Evolutionary conservation across 2,113 vertebrate genomes (phyloP), one percentile per base, ranked within the genome.

Genomic region (Mustela lutreola): DNA sequence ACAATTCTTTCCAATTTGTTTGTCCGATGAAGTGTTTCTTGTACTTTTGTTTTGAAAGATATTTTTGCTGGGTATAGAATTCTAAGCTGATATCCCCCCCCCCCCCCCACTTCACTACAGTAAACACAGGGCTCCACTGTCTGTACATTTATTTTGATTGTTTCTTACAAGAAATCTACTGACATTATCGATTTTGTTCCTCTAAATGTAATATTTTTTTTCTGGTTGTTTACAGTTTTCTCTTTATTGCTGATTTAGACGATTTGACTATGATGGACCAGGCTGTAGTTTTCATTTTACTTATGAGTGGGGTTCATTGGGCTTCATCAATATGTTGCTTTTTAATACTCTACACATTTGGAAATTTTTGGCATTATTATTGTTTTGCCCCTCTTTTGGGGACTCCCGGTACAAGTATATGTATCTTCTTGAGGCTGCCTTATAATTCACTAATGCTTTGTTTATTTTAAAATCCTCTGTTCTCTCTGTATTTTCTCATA

Each of bases 301-400:
- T 28, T 42, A 2, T 21, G 5, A 24, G 2, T 42, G 5, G 19
- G 19, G 11, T 7, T n/a, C n/a, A 6, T 21, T 39, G 5, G 15
- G 26, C 10, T 18, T 16, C 56, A 36, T 22, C 2, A 2, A 1
- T 53, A 19, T 22, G 42, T 36, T n/a, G 14, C 22, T 48, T 63
- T 7, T 7, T 24, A 11, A 5, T 36, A 42, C 12, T 36, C 22
- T 67, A n/a, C 6, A n/a, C 33, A 24, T 26, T 16, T n/a, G 31
- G 56, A 26, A 19, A 26, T 1, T 36, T n/a, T 12, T n/a, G 39
- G 16, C 18, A 18, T 70, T 21, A 50, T 7, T 33, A 11, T 60
- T 78, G 19, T 48, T 33, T 6, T 7, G 33, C 15, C 31, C 24
- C 11, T 65, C 39, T 7, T 76, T 36, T 45, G 71, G 45, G 36